A percentile compares a stretch with the other conserved stretches of the same genome.
Evolutionary conservation across 1,140 invertebrate genomes (phyloP).

Genomic region (Drosophila orena): DNA sequence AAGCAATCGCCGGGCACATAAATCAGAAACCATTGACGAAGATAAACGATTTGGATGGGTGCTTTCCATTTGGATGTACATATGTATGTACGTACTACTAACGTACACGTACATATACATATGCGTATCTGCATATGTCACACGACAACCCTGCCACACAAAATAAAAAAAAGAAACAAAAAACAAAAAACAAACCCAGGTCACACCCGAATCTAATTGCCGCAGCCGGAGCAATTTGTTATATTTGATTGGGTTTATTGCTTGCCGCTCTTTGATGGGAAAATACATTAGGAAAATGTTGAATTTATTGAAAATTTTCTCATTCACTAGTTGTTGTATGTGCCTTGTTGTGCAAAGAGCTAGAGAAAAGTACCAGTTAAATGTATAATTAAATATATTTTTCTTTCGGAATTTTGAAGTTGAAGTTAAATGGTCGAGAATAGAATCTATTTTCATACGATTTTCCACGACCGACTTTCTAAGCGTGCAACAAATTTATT

Average conservation of each 20-base stretch:
- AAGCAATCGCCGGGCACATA: conserved; percentile 64
- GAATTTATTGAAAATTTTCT: background rate
- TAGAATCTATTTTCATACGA: no score
- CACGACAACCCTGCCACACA: conserved; percentile 9
- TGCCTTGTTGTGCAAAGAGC: no score
- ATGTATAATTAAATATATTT: no score
- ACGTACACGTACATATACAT: no score
- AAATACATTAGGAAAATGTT: background rate
- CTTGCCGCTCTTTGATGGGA: background rate
- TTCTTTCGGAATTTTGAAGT: no score
- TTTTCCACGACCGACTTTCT: no score
- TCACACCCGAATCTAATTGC: conserved; percentile 4
- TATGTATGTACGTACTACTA: background rate
- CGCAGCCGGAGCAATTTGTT: conserved; percentile 12
- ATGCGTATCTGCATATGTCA: conserved; percentile 14
- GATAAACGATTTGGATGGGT: conserved; percentile 43
- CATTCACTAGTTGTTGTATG: background rate
- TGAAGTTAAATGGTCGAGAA: no score
- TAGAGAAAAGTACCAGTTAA: no score
- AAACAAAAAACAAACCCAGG: background rate
- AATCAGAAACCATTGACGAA: conserved; percentile 69
- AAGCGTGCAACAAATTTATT: no score
- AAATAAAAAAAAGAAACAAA: background rate
- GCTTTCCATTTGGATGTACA: no score
- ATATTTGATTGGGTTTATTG: conserved; percentile 23